These are phyloP conservation scores for Agrochola circellaris DNA, from an alignment of 2,888 invertebrate genomes.

Conservation along the genomic window DNA sequence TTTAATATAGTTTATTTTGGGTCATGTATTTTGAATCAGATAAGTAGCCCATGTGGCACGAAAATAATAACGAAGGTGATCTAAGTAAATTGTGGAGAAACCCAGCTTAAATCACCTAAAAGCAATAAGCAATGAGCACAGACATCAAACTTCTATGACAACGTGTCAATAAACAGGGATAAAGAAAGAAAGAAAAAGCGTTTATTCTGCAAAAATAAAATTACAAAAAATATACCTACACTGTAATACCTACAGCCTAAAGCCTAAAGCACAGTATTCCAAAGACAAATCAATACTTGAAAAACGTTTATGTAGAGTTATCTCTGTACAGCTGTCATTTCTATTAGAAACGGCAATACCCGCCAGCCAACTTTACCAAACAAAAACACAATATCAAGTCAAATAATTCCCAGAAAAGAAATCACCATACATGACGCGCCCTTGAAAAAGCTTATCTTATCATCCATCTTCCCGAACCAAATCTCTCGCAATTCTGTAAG, in stretches of 20 bases:
- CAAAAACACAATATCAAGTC: neutral
- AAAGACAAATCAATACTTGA: neutral
- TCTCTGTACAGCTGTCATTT: neutral
- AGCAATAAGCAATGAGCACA: too few species aligned
- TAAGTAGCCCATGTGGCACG: neutral
- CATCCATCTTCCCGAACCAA: neutral
- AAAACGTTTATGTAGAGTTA: neutral
- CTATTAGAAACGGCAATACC: neutral
- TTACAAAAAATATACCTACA: too few species aligned
- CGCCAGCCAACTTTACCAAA: neutral
- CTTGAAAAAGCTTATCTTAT: neutral
- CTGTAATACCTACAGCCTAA: too few species aligned
- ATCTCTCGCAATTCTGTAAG: neutral
- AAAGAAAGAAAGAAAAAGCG: too few species aligned
- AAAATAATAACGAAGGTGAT: too few species aligned
- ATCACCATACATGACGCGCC: neutral
- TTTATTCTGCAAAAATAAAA: too few species aligned
- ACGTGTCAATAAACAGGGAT: too few species aligned
- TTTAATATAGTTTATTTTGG: constrained; percentile 11
- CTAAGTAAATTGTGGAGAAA: too few species aligned
- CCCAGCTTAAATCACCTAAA: too few species aligned
- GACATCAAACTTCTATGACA: too few species aligned
- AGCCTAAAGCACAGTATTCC: neutral
- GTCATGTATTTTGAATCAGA: neutral
- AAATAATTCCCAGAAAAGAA: neutral